Percentiles rank a stretch among this genome's conserved stretches.
Evolutionary conservation across 1,140 invertebrate genomes (phyloP).

Genomic region (Pteromalus puparum): DNA sequence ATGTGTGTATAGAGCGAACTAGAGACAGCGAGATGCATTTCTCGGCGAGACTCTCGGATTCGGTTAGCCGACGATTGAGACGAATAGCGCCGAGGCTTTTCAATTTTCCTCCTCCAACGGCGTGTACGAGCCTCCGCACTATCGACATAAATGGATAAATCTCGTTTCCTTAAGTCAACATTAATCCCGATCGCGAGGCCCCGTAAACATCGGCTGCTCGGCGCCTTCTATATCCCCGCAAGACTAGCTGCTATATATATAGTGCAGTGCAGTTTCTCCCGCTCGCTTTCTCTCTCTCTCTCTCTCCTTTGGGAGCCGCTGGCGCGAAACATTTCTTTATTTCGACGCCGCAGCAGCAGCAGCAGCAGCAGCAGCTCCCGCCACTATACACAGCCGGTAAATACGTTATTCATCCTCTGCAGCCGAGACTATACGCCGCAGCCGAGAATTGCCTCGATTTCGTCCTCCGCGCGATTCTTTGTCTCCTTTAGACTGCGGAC

Average conservation of each 20-base stretch:
- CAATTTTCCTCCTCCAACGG: conserved; percentile 18
- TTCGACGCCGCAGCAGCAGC: not conserved
- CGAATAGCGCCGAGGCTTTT: conserved; percentile 21
- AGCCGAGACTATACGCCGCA: not conserved
- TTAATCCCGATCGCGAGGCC: conserved; percentile 33
- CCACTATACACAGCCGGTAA: not conserved
- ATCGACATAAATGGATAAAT: conserved; percentile 43
- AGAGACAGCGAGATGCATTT: conserved; percentile 17
- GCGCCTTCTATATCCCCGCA: not conserved
- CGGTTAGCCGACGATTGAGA: conserved; percentile 37
- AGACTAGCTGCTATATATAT: not conserved
- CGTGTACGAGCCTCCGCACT: not conserved
- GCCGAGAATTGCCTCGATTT: conserved; percentile 8
- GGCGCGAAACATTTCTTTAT: conserved; percentile 13
- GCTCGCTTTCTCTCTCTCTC: conserved; percentile 1
- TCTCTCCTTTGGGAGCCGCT: conserved; percentile 3
- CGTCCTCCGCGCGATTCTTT: not conserved
- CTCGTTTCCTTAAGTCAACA: conserved; percentile 42
- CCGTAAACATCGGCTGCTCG: conserved; percentile 11
- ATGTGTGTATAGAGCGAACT: not conserved
- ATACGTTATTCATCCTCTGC: conserved; percentile 10
- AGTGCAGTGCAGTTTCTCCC: not conserved
- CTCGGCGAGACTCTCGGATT: not conserved
- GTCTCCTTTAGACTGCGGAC: not conserved
- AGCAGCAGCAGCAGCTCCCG: not conserved